These are phyloP conservation scores for Chironomus tentans DNA, from an alignment of 2,888 invertebrate species.

Conservation along the genomic window DNA sequence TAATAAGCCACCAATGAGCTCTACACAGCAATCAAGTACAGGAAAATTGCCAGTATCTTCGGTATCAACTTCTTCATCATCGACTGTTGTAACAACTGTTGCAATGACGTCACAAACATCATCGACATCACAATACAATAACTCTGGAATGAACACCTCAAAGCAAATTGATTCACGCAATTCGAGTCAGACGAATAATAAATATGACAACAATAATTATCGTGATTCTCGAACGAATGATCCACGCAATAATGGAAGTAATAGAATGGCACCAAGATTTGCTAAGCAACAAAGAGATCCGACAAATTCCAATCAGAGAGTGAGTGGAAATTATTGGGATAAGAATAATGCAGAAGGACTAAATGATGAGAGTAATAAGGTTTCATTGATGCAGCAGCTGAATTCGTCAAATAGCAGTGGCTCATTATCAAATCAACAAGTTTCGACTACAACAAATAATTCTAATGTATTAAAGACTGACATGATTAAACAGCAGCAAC, in stretches of 20 bases:
- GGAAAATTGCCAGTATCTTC: no score
- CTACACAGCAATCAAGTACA: no score
- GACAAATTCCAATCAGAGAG: background rate
- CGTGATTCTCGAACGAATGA: background rate
- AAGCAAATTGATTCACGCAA: background rate
- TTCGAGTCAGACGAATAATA: background rate
- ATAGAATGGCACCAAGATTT: constrained; percentile 18
- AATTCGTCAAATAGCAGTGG: constrained; percentile 44
- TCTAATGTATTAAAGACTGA: constrained; percentile 31
- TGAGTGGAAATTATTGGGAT: constrained; percentile 17
- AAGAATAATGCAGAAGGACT: background rate
- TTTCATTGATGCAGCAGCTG: constrained; percentile 20
- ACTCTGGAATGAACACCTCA: no score
- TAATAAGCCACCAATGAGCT: no score
- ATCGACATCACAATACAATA: background rate
- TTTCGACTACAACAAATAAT: background rate
- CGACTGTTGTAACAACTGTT: background rate
- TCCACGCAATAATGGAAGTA: background rate
- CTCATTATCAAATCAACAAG: constrained; percentile 30
- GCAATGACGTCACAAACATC: background rate
- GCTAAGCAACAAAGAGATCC: constrained; percentile 3
- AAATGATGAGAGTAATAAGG: background rate
- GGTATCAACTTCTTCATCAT: background rate
- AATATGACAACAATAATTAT: background rate
- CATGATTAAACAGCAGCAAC: constrained; percentile 35